Percentiles rank a stretch among this genome's conserved stretches.
Conservation (phyloP, 2,888 invertebrate genomes). For the Argyresthia albistria region DNA sequence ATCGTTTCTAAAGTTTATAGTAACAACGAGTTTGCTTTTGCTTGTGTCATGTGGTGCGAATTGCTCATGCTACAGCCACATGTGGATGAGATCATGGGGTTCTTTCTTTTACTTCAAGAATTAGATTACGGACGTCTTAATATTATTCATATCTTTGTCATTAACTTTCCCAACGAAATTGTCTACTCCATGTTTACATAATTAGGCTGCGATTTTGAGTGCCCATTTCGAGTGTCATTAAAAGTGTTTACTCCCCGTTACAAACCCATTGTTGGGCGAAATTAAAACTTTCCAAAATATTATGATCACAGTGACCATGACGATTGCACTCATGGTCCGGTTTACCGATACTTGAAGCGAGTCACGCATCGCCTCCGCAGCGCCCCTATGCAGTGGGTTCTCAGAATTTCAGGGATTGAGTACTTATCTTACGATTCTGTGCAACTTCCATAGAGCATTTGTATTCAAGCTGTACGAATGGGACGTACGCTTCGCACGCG, state of each 20-base stretch:
- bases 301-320: too few relatives aligned
- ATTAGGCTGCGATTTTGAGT: not conserved
- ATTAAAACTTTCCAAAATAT: not conserved
- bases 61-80: not conserved
- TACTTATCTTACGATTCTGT: not conserved
- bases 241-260: not conserved
- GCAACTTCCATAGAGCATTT: not conserved
- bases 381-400: too few relatives aligned
- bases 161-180: not conserved
- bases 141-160: not conserved
- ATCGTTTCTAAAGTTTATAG: too few relatives aligned
- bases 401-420: not conserved
- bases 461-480: conserved; percentile 1
- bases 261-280: not conserved
- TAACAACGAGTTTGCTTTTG: too few relatives aligned
- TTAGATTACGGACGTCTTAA: not conserved
- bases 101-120: too few relatives aligned
- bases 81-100: conserved; percentile 1
- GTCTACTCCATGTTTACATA: not conserved
- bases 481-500: conserved; percentile 27
- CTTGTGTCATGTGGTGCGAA: not conserved
- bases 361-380: too few relatives aligned
- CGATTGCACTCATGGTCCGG: too few relatives aligned
- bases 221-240: not conserved
- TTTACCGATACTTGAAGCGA: too few relatives aligned